Conservation (phyloP, 2,113 vertebrate species). For the Dasypus novemcinctus region DNA sequence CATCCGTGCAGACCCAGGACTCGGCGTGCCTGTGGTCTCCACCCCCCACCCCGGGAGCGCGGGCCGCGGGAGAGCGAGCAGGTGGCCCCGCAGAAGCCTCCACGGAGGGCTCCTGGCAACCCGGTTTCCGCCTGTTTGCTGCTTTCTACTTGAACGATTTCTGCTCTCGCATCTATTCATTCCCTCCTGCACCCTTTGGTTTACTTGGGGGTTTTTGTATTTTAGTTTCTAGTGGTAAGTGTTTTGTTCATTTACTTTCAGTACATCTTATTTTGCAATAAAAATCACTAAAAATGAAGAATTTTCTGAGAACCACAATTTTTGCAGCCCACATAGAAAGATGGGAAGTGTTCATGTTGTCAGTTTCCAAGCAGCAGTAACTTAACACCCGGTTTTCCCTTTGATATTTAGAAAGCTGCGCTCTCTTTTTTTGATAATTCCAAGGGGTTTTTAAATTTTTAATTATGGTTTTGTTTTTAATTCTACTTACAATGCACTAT, state of each 20-base stretch:
- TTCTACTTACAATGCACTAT: background rate
- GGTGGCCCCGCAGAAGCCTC: background rate
- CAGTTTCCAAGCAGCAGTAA: background rate
- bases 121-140: background rate
- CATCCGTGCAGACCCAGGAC: fast-evolving
- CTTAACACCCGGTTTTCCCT: background rate
- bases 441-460: background rate
- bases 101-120: background rate
- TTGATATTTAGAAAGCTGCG: background rate
- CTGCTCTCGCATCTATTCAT: no score
- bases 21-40: background rate
- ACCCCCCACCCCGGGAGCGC: background rate
- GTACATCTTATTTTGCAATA: no score
- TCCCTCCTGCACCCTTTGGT: no score
- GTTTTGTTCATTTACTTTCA: no score
- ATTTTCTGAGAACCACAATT: background rate
- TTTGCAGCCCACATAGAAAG: background rate
- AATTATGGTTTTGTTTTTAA: background rate
- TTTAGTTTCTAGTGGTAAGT: no score
- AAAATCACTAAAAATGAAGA: no score
- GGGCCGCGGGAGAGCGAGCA: fast-evolving
- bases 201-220: no score
- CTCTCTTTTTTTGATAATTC: background rate
- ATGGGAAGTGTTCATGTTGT: background rate
- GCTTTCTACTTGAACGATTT: no score